phyloP scores from a whole-genome alignment of 37 sponge, comb jelly and placozoan species.

The Axinella damicornis region DNA sequence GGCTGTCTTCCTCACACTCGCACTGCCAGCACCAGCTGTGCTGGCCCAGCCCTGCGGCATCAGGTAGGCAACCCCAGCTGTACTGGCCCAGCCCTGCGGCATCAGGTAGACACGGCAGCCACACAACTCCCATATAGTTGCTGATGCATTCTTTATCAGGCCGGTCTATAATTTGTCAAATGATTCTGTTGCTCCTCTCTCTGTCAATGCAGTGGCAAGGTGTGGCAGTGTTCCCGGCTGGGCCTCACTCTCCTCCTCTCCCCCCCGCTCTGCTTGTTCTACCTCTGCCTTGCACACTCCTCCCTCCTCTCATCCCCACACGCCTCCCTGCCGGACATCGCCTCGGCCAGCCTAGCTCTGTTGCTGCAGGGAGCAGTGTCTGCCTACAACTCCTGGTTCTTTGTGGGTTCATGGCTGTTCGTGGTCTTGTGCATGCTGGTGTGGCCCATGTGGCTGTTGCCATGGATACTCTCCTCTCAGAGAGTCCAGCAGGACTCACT shows the following conservation, averaged over 20 bases:
- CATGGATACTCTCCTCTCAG: slow-evolving; percentile 53
- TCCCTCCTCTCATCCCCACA: slow-evolving; percentile 13
- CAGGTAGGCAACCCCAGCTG: neutral
- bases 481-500: neutral
- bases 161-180: too few relatives aligned
- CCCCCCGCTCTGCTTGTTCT: slow-evolving; percentile 15
- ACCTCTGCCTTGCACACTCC: slow-evolving; percentile 16
- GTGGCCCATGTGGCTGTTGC: slow-evolving; percentile 70
- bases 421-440: slow-evolving; percentile 49
- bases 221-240: neutral
- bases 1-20: slow-evolving; percentile 15
- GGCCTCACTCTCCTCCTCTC: slow-evolving; percentile 23
- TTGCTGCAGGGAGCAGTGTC: neutral
- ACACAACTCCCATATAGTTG: too few relatives aligned
- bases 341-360: neutral
- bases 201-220: neutral
- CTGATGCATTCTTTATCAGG: too few relatives aligned
- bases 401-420: slow-evolving; percentile 50
- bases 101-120: too few relatives aligned
- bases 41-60: slow-evolving; percentile 7
- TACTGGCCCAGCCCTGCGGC: slow-evolving; percentile 9
- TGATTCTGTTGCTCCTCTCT: neutral
- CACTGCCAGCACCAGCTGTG: slow-evolving; percentile 26
- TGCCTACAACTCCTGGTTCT: slow-evolving; percentile 39
- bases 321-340: neutral